phyloP scores from a whole-genome alignment of 2,888 invertebrate genomes.

The Caenorhabditis sp. region DNA sequence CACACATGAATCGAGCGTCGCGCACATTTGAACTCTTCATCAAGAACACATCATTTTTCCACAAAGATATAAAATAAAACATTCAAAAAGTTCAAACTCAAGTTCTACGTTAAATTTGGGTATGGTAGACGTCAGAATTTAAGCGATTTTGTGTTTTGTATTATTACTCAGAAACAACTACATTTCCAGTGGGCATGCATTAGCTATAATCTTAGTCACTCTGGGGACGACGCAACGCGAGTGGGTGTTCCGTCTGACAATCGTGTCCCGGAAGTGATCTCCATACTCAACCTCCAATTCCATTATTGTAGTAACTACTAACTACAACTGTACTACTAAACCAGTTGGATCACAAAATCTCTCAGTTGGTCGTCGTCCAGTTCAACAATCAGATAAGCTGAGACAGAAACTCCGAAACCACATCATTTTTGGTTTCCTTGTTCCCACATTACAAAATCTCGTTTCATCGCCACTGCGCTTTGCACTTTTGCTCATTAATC shows the following conservation, averaged over 20 bases:
- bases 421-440: neutral
- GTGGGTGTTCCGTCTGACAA: conserved; percentile 15
- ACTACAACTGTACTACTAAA: neutral
- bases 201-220: conserved; percentile 2
- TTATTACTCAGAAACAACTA: conserved; percentile 1
- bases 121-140: too few relatives aligned
- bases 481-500: conserved; percentile 15
- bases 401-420: neutral
- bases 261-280: neutral
- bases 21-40: conserved; percentile 12
- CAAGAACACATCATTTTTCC: conserved; percentile 30
- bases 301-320: neutral
- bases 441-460: conserved; percentile 8
- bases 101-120: neutral
- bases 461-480: too few relatives aligned
- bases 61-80: conserved; percentile 29
- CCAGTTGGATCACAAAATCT: neutral
- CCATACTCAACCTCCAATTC: neutral
- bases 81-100: conserved; percentile 36
- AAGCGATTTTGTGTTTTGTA: neutral
- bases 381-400: too few relatives aligned
- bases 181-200: neutral
- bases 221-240: neutral
- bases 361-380: too few relatives aligned
- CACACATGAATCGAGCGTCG: conserved; percentile 40